A percentile compares a stretch with the other conserved stretches of the same genome.
phyloP scores from a whole-genome alignment of 53 echinoderm and acorn worm genomes.

The Holothuria scabra region DNA sequence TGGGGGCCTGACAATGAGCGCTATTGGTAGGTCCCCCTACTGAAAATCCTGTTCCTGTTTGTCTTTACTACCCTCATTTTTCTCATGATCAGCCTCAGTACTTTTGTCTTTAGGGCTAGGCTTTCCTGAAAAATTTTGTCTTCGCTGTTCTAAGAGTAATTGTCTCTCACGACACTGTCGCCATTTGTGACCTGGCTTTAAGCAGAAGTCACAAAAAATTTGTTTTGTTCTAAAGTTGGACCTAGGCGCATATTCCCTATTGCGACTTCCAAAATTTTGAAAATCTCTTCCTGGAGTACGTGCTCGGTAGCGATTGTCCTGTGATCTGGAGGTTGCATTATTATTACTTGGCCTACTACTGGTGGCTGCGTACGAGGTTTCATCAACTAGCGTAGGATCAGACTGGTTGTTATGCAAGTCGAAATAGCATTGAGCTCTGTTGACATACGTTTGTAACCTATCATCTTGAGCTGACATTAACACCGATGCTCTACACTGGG shows the following conservation, averaged over 20 bases:
- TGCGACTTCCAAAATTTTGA: neutral
- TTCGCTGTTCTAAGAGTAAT: neutral
- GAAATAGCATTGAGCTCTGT: too few species aligned
- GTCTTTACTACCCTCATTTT: neutral
- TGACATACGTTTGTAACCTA: too few species aligned
- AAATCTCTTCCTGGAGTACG: neutral
- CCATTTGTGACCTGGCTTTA: neutral
- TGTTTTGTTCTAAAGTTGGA: neutral
- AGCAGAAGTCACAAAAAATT: conserved; percentile 6
- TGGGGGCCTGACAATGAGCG: conserved; percentile 11
- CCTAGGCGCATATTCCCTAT: neutral
- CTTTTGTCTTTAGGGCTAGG: too few species aligned
- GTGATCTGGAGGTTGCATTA: too few species aligned
- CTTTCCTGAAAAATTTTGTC: too few species aligned
- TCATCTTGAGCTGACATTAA: too few species aligned
- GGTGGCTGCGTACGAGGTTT: too few species aligned
- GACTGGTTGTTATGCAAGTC: too few species aligned
- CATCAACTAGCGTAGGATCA: too few species aligned
- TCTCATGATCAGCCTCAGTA: too few species aligned
- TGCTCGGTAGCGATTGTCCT: neutral
- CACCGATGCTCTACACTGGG: too few species aligned
- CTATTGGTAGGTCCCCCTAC: conserved; percentile 6
- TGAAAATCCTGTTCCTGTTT: neutral
- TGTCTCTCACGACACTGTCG: conserved; percentile 1
- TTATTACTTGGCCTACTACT: too few species aligned